Evolutionary conservation across 2,113 vertebrate genomes (phyloP).

Genomic region (Ctenomys sociabilis): DNA sequence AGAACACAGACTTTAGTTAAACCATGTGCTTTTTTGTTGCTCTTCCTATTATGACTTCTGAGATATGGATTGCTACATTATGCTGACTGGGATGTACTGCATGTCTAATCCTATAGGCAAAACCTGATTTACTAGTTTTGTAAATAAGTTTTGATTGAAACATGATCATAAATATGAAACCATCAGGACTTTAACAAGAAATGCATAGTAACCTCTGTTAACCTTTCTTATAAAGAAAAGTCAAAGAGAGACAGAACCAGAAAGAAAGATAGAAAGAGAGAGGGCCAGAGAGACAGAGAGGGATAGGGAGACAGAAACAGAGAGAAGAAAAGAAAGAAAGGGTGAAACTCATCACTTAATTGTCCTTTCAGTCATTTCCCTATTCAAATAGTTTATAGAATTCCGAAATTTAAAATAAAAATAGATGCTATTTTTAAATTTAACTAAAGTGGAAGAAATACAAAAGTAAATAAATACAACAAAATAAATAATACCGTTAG

Average conservation of each 20-base stretch:
- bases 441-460: background rate
- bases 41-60: background rate
- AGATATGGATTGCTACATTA: background rate
- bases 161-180: background rate
- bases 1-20: background rate
- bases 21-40: background rate
- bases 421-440: background rate
- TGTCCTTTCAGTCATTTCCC: background rate
- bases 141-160: conserved; percentile 38
- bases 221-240: background rate
- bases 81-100: background rate
- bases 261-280: background rate
- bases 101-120: background rate
- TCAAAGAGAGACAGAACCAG: background rate
- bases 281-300: background rate
- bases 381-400: background rate
- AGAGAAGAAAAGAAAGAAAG: background rate
- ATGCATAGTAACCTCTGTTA: background rate
- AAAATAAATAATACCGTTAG: background rate
- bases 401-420: conserved; percentile 12
- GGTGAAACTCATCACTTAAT: background rate
- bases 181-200: background rate
- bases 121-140: background rate
- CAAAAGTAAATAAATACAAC: background rate
- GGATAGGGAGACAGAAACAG: too few relatives aligned